Conservation (phyloP, 2,113 vertebrate species). For the Heterotis niloticus region DNA sequence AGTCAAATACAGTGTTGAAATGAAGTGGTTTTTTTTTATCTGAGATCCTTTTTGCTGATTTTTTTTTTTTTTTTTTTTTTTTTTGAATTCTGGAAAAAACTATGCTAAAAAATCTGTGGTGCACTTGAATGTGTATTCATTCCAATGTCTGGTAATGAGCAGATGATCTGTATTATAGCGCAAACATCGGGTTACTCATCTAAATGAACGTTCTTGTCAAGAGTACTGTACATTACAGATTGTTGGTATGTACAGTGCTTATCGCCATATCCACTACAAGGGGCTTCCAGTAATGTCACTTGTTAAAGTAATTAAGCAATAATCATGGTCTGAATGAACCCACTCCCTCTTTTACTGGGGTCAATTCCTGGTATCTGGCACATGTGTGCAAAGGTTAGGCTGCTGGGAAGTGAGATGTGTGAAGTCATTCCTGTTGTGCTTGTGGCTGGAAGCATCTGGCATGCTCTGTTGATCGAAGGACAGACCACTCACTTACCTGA, state of each 20-base stretch:
- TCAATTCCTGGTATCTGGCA: constrained; percentile 31
- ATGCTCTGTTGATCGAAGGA: background rate
- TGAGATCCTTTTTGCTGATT: too few species aligned
- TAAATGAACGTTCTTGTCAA: too few species aligned
- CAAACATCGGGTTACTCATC: too few species aligned
- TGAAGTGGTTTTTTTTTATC: too few species aligned
- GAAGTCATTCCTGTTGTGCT: background rate
- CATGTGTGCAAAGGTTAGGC: constrained; percentile 44
- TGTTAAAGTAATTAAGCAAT: too few species aligned
- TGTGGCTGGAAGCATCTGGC: constrained; percentile 15
- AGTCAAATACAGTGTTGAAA: too few species aligned
- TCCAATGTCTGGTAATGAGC: too few species aligned
- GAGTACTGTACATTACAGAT: background rate
- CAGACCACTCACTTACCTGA: background rate
- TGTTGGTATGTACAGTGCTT: background rate
- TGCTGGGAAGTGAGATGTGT: constrained; percentile 33
- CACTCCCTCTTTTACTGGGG: constrained; percentile 33
- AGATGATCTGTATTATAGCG: too few species aligned
- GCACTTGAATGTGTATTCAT: too few species aligned
- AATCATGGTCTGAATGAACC: too few species aligned
- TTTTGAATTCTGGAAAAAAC: background rate
- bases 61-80: too few species aligned
- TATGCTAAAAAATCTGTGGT: too few species aligned
- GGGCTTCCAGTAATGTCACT: background rate
- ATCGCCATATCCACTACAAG: background rate